phyloP scores from a whole-genome alignment of 2,113 vertebrate species.

The Apodemus speciosus region DNA sequence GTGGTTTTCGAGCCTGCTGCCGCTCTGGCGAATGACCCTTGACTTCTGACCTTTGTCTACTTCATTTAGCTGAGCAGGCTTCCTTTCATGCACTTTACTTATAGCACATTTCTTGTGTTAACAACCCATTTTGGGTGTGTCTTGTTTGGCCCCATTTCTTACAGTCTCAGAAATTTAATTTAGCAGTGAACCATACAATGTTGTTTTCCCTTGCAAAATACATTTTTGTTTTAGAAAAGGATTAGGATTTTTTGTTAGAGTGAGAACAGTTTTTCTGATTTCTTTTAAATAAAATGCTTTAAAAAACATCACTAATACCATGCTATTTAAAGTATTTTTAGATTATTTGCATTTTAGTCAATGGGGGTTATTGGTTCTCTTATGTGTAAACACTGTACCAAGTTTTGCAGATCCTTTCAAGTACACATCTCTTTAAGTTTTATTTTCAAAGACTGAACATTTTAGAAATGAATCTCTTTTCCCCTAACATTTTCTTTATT shows the following conservation, averaged over 20 bases:
- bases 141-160: conserved; percentile 80
- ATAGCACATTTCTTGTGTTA: conserved; percentile 86
- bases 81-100: conserved; percentile 96
- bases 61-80: conserved; percentile 88
- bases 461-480: conserved; percentile 76
- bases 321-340: conserved; percentile 82
- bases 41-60: conserved; percentile 83
- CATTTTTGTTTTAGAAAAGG: conserved; percentile 80
- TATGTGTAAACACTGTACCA: conserved; percentile 74
- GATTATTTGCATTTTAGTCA: conserved; percentile 81
- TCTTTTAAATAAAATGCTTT: conserved; percentile 80
- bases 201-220: conserved; percentile 78
- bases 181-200: conserved; percentile 83
- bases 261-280: conserved; percentile 69
- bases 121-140: conserved; percentile 82
- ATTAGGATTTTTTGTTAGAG: conserved; percentile 80
- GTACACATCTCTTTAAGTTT: conserved; percentile 76
- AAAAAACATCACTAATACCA: conserved; percentile 67
- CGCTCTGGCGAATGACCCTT: conserved; percentile 96
- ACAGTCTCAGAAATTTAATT: conserved; percentile 77
- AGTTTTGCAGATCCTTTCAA: conserved; percentile 74
- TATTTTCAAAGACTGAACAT: conserved; percentile 78
- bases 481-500: conserved; percentile 80
- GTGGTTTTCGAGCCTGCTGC: conserved; percentile 98
- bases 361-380: conserved; percentile 58